A percentile compares a stretch with the other conserved stretches of the same genome.
Conservation (phyloP, 2,888 invertebrate genomes). For the Epsilonema sp. region DNA sequence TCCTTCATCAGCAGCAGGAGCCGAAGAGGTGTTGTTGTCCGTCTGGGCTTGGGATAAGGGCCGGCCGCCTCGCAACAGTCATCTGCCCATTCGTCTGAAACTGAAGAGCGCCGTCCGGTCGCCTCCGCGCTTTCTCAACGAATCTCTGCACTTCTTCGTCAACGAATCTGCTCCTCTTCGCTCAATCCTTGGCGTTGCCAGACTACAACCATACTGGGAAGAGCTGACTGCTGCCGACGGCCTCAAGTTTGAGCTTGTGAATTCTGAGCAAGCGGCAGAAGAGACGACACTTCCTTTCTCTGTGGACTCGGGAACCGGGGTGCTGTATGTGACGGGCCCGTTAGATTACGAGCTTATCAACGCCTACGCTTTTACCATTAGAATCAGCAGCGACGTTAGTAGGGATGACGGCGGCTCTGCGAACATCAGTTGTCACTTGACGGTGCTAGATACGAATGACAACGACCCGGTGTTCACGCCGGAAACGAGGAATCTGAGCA, state of each 20-base stretch:
- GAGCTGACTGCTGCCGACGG: too few species aligned
- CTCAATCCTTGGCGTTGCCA: neutral
- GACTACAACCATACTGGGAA: too few species aligned
- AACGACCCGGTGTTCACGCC: constrained; percentile 10
- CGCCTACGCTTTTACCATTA: constrained; percentile 10
- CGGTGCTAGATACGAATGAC: constrained; percentile 25
- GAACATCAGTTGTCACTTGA: constrained; percentile 18
- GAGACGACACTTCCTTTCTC: constrained; percentile 16
- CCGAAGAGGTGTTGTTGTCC: too few species aligned
- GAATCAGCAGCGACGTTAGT: neutral
- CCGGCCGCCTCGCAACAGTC: too few species aligned
- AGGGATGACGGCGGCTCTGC: constrained; percentile 8
- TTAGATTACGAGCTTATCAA: constrained; percentile 13
- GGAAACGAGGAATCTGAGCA: constrained; percentile 10
- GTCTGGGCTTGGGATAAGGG: too few species aligned
- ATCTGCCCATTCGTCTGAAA: too few species aligned
- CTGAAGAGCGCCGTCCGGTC: too few species aligned
- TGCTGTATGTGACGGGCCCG: constrained; percentile 30
- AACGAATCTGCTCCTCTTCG: constrained; percentile 2
- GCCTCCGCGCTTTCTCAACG: too few species aligned
- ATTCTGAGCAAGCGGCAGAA: too few species aligned
- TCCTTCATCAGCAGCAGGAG: too few species aligned
- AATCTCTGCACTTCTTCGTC: too few species aligned
- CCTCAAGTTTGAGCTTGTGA: too few species aligned
- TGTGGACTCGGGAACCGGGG: constrained; percentile 16